A percentile compares a stretch with the other conserved stretches of the same genome.
These are phyloP conservation scores for Syngnathus scovelli DNA, from an alignment of 2,113 vertebrate species.

Conservation along the genomic window DNA sequence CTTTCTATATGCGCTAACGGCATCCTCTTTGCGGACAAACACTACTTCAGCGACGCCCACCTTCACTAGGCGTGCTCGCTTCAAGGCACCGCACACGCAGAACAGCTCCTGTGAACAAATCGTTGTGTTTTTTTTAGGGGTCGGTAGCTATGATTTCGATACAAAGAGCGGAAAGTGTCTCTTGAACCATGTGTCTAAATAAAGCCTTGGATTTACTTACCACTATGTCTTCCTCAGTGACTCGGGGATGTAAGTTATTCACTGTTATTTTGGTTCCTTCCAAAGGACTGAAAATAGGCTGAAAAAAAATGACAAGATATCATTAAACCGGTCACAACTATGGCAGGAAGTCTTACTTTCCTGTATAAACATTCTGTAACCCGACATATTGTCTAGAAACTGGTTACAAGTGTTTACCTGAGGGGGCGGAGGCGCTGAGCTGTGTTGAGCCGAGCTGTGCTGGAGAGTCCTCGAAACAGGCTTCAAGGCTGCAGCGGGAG, in stretches of 20 bases:
- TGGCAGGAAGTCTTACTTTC: not conserved
- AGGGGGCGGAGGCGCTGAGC: constrained; percentile 52
- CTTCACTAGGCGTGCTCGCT: constrained; percentile 87
- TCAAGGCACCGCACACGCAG: constrained; percentile 94
- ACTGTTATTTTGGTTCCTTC: constrained; percentile 98
- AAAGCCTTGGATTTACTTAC: constrained; percentile 69
- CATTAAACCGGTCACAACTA: not conserved
- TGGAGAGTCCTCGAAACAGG: constrained; percentile 82
- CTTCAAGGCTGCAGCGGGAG: constrained; percentile 71
- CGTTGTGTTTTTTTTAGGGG: not conserved
- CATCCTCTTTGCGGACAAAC: constrained; percentile 95
- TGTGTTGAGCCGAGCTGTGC: constrained; percentile 47
- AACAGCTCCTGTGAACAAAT: constrained; percentile 82
- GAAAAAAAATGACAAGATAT: constrained; percentile 2
- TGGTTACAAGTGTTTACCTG: constrained; percentile 55
- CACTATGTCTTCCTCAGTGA: constrained; percentile 97
- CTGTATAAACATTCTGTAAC: not conserved
- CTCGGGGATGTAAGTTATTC: constrained; percentile 92
- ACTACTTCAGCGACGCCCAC: constrained; percentile 96
- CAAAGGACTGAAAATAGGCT: constrained; percentile 87
- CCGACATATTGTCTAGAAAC: too few relatives aligned
- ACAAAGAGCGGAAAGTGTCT: too few relatives aligned
- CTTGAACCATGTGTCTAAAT: not conserved
- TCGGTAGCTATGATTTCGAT: too few relatives aligned
- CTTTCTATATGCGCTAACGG: constrained; percentile 92